phyloP scores from a whole-genome alignment of 2,113 vertebrate genomes.

The Myocastor coypus region DNA sequence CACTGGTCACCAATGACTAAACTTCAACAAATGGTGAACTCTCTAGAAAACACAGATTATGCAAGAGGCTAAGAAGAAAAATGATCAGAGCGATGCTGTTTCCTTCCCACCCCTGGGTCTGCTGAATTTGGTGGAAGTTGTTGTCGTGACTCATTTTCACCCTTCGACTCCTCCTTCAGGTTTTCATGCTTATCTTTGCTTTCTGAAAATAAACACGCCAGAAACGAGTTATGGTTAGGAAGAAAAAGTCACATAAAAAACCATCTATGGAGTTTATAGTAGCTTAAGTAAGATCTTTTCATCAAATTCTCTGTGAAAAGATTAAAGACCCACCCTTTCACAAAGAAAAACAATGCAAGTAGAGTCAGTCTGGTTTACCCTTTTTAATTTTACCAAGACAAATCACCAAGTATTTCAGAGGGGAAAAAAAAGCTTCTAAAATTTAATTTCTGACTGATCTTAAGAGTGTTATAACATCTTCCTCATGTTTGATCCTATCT shows the following conservation, averaged over 20 bases:
- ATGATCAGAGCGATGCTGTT: conserved; percentile 68
- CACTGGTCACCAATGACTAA: conserved; percentile 73
- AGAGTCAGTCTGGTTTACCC: neutral
- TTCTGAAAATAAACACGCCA: conserved; percentile 90
- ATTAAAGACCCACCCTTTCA: neutral
- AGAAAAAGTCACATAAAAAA: neutral
- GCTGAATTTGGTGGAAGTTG: conserved; percentile 73
- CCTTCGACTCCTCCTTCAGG: conserved; percentile 84
- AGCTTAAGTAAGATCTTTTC: neutral
- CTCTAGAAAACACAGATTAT: conserved; percentile 77
- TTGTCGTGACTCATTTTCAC: conserved; percentile 38
- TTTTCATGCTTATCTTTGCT: conserved; percentile 99
- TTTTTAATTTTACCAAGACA: conserved; percentile 7
- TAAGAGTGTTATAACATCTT: neutral
- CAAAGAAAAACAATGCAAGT: neutral
- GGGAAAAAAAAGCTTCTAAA: neutral
- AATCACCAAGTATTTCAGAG: neutral
- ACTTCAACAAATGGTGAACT: conserved; percentile 75
- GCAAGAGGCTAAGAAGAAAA: conserved; percentile 80
- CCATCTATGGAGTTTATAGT: neutral
- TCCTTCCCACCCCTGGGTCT: conserved; percentile 74
- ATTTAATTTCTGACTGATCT: neutral
- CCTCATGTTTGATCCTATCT: neutral
- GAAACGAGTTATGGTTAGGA: conserved; percentile 38
- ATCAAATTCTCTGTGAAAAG: conserved; percentile 27